A percentile compares a stretch with the other conserved stretches of the same genome.
phyloP scores from a whole-genome alignment of 2,113 vertebrate species.

The Cephalopterus ornatus region DNA sequence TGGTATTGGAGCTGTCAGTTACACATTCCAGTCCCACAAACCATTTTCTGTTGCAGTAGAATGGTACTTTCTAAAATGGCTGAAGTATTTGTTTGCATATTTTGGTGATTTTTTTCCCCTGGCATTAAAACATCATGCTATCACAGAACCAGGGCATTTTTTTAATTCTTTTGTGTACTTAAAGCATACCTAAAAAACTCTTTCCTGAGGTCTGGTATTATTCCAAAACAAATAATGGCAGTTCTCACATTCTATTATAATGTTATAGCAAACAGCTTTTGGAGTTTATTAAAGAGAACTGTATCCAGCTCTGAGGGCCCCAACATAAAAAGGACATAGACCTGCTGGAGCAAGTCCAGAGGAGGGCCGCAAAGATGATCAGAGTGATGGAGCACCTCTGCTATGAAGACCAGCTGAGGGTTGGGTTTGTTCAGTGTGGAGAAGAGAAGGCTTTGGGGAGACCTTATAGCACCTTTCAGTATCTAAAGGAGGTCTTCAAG shows the following conservation, averaged over 20 bases:
- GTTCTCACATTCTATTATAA: neutral
- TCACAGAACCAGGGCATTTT: neutral
- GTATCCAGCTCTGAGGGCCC: neutral
- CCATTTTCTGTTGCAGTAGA: neutral
- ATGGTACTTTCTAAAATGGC: neutral
- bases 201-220: neutral
- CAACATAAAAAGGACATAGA: neutral
- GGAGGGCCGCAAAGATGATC: accelerated
- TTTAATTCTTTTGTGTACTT: neutral
- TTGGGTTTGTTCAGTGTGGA: neutral
- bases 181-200: neutral
- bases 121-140: neutral
- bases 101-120: neutral
- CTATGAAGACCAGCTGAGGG: neutral
- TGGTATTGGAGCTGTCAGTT: neutral
- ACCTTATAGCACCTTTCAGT: neutral
- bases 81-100: neutral
- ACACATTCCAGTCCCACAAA: neutral
- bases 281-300: neutral
- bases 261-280: neutral
- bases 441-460: neutral
- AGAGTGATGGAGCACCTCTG: neutral
- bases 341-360: neutral
- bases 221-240: neutral
- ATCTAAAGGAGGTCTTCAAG: neutral